Conservation (phyloP, 2,113 vertebrate species). For the Sorex araneus region DNA sequence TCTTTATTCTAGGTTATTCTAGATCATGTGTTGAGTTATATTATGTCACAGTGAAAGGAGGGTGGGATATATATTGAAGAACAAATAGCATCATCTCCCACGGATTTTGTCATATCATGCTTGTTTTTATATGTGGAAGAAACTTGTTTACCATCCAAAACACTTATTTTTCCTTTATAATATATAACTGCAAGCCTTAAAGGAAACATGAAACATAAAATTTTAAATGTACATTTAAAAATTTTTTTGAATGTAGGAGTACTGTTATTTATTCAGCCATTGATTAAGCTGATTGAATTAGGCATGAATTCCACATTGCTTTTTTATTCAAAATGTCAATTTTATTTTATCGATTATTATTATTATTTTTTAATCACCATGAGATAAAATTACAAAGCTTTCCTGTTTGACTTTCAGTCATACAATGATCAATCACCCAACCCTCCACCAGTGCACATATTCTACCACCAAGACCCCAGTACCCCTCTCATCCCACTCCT, state of each 20-base stretch:
- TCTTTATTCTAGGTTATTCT: not conserved
- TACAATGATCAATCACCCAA: too few species aligned
- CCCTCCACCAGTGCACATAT: too few species aligned
- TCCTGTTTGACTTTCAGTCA: too few species aligned
- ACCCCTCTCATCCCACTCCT: too few species aligned
- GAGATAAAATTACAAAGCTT: too few species aligned
- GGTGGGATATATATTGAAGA: not conserved
- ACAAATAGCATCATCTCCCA: not conserved
- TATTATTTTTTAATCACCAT: too few species aligned
- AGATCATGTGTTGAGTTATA: not conserved
- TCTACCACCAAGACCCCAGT: too few species aligned
- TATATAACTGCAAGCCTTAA: not conserved
- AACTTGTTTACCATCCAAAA: not conserved
- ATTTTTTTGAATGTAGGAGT: not conserved
- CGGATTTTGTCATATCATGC: not conserved
- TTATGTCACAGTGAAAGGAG: not conserved
- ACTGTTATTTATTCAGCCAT: too few species aligned
- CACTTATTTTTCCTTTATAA: slow-evolving; percentile 24
- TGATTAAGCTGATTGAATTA: too few species aligned
- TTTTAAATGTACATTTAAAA: slow-evolving; percentile 13
- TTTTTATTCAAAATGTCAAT: too few species aligned
- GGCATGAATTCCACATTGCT: too few species aligned
- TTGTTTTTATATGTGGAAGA: slow-evolving; percentile 20
- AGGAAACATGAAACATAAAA: not conserved
- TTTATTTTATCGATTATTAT: too few species aligned